phyloP scores from a whole-genome alignment of 1,140 invertebrate species.

The Lordiphosa collinella region DNA sequence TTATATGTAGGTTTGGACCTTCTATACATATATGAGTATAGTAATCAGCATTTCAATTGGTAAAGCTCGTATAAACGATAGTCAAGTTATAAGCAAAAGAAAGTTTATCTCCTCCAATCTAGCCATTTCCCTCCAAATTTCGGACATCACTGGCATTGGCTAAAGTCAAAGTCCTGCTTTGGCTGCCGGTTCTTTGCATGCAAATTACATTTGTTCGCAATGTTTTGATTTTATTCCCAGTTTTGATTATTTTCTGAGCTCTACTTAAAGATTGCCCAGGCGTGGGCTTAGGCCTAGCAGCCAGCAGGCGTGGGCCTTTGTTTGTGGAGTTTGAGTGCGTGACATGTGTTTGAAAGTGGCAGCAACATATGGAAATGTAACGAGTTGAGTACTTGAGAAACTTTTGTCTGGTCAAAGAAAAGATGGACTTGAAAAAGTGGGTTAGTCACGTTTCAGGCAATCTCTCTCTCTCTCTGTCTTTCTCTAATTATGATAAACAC shows the following conservation, averaged over 20 bases:
- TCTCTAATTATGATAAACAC: slow-evolving; percentile 1
- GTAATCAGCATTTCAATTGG: too few species aligned
- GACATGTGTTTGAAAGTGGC: slow-evolving; percentile 63
- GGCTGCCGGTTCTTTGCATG: slow-evolving; percentile 44
- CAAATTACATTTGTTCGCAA: slow-evolving; percentile 69
- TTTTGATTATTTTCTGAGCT: slow-evolving; percentile 65
- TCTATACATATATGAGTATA: too few species aligned
- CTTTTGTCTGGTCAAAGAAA: slow-evolving; percentile 37
- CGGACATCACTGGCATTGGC: not conserved
- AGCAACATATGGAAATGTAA: slow-evolving; percentile 45
- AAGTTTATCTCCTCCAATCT: too few species aligned
- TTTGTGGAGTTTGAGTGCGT: slow-evolving; percentile 48
- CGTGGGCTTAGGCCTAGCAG: slow-evolving; percentile 27
- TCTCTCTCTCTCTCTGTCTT: too few species aligned
- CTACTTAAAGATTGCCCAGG: slow-evolving; percentile 44
- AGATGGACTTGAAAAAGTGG: slow-evolving; percentile 24
- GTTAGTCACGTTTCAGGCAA: slow-evolving; percentile 35
- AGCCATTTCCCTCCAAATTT: not conserved
- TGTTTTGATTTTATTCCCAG: slow-evolving; percentile 71
- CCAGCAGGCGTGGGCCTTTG: slow-evolving; percentile 32
- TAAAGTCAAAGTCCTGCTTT: slow-evolving; percentile 7
- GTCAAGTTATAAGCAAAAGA: too few species aligned
- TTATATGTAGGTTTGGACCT: too few species aligned
- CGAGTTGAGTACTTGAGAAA: slow-evolving; percentile 13
- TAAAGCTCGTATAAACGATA: too few species aligned